Evolutionary conservation across 2,888 invertebrate genomes (phyloP).

Genomic region (Tridacna gigas): DNA sequence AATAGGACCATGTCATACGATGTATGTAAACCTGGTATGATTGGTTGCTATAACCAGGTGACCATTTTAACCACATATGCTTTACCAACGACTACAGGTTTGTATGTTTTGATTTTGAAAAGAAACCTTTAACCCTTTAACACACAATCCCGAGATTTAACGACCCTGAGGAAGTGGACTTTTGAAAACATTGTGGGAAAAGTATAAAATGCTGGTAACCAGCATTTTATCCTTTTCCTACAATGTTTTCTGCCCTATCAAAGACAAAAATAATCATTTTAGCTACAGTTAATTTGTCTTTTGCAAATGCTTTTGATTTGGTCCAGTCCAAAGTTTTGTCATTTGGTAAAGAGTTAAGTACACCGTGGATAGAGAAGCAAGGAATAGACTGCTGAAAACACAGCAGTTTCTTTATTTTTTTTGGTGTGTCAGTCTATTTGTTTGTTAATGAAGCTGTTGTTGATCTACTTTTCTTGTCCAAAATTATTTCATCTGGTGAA

Average conservation of each 20-base stretch:
- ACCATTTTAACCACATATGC: constrained; percentile 6
- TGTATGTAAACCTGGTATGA: constrained; percentile 41
- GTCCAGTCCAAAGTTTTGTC: background rate
- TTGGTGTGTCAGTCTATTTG: too few relatives aligned
- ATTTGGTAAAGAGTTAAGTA: background rate
- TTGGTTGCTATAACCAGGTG: constrained; percentile 2
- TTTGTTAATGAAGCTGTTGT: too few relatives aligned
- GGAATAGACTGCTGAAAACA: too few relatives aligned
- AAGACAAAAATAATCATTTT: background rate
- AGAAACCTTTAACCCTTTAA: background rate
- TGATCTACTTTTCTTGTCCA: too few relatives aligned
- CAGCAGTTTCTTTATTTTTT: too few relatives aligned
- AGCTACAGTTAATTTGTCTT: background rate
- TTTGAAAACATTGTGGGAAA: background rate
- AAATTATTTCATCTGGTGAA: too few relatives aligned
- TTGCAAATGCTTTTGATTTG: background rate
- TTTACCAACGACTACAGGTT: constrained; percentile 12
- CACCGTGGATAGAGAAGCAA: too few relatives aligned
- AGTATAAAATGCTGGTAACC: background rate
- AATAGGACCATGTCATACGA: constrained; percentile 53
- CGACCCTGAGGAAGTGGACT: background rate
- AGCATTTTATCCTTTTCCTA: background rate
- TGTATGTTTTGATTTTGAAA: background rate
- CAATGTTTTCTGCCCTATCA: background rate
- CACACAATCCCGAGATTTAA: background rate